Evolutionary conservation across 2,888 invertebrate species (phyloP), one percentile per base, ranked within the genome.

Genomic region (Euplexia lucipara): DNA sequence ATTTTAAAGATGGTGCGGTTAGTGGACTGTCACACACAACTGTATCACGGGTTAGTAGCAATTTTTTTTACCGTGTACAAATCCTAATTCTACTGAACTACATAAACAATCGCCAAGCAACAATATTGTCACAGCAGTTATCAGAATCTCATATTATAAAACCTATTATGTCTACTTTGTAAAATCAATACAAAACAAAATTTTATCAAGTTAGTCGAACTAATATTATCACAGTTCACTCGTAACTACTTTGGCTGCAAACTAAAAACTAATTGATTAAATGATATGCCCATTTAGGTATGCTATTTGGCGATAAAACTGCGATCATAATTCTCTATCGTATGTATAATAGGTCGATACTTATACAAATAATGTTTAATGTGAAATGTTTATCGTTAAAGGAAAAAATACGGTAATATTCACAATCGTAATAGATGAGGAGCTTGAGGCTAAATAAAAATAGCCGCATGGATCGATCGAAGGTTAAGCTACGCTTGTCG

Each of bases 111-210:
- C n/a, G n/a, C n/a, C n/a, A n/a, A n/a, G n/a, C n/a, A n/a, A n/a
- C n/a, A 26, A 26, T 26, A 26, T 3, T 3, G 26, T 26, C 26
- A 26, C 26, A 26, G 5, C 26, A 26, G n/a, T 69, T 59, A 69
- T 66, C 47, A 14, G 12, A 12, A 35, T 35, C 2, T 4, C 20
- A n/a, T n/a, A n/a, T 2, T 67, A 45, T 26, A 20, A 34, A 42
- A 53, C 32, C 32, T 37, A 54, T 34, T 20, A 70, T 30, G 42
- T 35, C 47, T 47, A 60, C 3, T 30, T 47, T 30, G 39, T 30
- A 14, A 51, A 67, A 70, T 68, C 61, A 42, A 48, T 41, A 42
- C 22, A 16, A 39, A 70, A 56, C 22, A 16, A 64, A 64, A 56
- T 65, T 39, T 72, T 70, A 70, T 72, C 69, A 16, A 42, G 42